Base-by-base conservation (phyloP, 37 sponge, comb jelly and placozoan species). In the Bolinopsis microptera region DNA sequence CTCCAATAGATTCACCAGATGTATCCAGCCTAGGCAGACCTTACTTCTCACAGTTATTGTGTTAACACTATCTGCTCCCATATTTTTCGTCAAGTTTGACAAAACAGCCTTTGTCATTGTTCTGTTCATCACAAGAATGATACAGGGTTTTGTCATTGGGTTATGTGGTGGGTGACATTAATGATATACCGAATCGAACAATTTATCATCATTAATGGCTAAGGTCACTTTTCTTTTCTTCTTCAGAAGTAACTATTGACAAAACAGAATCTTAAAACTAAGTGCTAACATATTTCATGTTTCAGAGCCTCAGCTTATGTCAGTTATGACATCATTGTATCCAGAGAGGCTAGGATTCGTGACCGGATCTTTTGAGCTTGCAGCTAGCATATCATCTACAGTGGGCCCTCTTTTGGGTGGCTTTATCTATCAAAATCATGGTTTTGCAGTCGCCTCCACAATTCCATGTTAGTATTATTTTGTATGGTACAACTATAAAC, bases 61-160 rank as follows among this genome's bases (percentile, higher is more conserved):
- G 2, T 48, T 86, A 23, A 40, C 90, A 35, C 40, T 86, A 3
- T 86, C 90, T 41, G 36, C 90, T 26, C 90, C 90, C 0, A 23
- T 40, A 9, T 41, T 41, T 24, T 86, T 86, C 27, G 18, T 41
- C 36, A 24, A 39, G 30, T 86, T 40, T 40, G 36, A 86, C 34
- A 39, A 28, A 23, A 86, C 26, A 1, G 0, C 61, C 3, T 86
- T 86, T n/a, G 90, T 38, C 28, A 0, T 86, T 24, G 35, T 40
- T 28, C 25, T 86, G 1, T 86, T 86, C 61, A 0, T 86, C 90
- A 86, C 35, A 22, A 18, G 90, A 86, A 3, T 40, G 30, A 30
- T 48, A 28, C 90, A 86, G 61, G 90, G 90, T 39, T 86, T 86
- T 86, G 90, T 86, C 25, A 86, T 86, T 86, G 90, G 90, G 3